phyloP scores from a whole-genome alignment of 2,113 vertebrate species.

The Cololabis saira region DNA sequence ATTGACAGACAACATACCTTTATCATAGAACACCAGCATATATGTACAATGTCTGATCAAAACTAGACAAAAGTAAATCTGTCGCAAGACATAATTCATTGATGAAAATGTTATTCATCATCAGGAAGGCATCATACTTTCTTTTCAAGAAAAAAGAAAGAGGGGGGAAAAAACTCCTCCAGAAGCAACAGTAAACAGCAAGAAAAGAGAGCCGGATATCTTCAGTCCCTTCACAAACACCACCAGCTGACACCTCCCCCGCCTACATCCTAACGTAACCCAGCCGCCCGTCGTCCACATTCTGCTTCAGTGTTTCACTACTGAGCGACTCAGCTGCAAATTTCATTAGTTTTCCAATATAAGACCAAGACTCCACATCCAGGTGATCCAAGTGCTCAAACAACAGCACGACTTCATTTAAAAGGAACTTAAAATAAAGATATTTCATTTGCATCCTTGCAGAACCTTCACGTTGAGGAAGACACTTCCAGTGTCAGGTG shows the following conservation, averaged over 20 bases:
- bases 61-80: slow-evolving; percentile 27
- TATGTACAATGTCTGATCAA: slow-evolving; percentile 63
- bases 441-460: no score
- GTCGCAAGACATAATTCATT: slow-evolving; percentile 34
- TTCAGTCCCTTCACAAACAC: slow-evolving; percentile 76
- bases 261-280: no score
- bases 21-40: slow-evolving; percentile 45
- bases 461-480: no score
- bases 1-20: slow-evolving; percentile 37
- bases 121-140: slow-evolving; percentile 62
- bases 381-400: slow-evolving; percentile 47
- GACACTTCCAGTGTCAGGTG: no score
- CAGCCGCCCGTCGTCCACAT: no score
- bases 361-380: background rate
- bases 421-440: background rate
- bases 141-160: slow-evolving; percentile 37
- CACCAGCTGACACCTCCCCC: slow-evolving; percentile 13
- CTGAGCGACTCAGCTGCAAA: background rate
- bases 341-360: slow-evolving; percentile 9
- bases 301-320: no score
- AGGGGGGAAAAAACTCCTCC: slow-evolving; percentile 40
- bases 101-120: slow-evolving; percentile 50
- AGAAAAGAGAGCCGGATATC: slow-evolving; percentile 29
- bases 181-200: slow-evolving; percentile 60
- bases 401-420: slow-evolving; percentile 31